Base-by-base conservation (phyloP, 2,888 invertebrate genomes). In the Euplexia lucipara region DNA sequence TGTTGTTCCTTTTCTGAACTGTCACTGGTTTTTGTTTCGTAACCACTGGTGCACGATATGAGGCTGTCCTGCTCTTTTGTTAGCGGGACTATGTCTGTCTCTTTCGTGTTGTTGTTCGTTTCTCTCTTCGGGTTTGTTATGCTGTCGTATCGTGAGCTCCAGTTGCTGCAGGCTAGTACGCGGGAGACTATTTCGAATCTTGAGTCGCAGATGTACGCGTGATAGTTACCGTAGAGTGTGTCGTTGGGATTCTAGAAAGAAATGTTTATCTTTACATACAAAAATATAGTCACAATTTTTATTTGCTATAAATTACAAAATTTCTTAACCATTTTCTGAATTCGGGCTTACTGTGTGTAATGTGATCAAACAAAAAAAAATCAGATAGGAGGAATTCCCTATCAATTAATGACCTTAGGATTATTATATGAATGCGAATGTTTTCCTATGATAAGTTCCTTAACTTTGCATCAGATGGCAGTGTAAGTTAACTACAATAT, bases 181-280 rank as follows among this genome's bases (percentile, higher is more conserved):
- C 98, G 97, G 9, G 97, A 96, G 30, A 96, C 96, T 58, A 99
- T 97, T 88, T 97, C 97, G 85, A 96, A 96, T 73, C 98, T 96
- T 0, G 99, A 98, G 89, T 98, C 98, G 86, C 97, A 97, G 34
- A 99, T 95, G 91, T 99, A 99, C 0, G 98, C 97, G 92, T 98
- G 97, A 90, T 97, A 97, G 90, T 98, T 98, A 35, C 97, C 97
- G 86, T 97, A 97, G 69, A 98, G 90, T 63, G 97, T 97, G 75
- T 97, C 97, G 86, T 94, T 94, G 69, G 95, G 93, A 44, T 96
- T 95, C 95, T 95, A 84, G 6, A 65, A 89, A 82, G 10, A n/a
- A 26, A 26, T 26, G 2, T 26, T 26, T 3, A 26, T 26, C n/a
- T n/a, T n/a, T n/a, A n/a, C n/a, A n/a, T n/a, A n/a, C n/a, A n/a